phyloP scores from a whole-genome alignment of 2,113 vertebrate genomes.

The Bungarus multicinctus region DNA sequence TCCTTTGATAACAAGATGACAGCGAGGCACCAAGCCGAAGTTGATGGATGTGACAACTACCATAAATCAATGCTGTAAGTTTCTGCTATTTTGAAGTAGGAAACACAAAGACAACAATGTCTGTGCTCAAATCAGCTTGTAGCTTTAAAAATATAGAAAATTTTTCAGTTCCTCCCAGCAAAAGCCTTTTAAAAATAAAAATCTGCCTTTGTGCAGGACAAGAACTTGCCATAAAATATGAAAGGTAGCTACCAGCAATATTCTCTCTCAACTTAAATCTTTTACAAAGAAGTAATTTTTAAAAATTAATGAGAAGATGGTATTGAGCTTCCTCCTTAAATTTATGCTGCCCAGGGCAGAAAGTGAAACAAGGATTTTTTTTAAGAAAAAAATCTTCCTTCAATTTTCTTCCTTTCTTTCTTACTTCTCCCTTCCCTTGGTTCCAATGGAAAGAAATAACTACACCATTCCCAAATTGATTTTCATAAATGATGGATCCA shows the following conservation, averaged over 20 bases:
- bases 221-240: neutral
- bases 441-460: neutral
- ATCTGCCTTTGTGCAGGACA: neutral
- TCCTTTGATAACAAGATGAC: neutral
- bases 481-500: neutral
- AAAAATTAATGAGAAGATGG: neutral
- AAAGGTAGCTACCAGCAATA: neutral
- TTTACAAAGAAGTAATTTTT: neutral
- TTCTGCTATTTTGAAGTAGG: neutral
- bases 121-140: neutral
- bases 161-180: neutral
- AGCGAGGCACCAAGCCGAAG: neutral
- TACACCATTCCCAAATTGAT: neutral
- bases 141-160: neutral
- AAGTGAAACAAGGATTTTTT: neutral
- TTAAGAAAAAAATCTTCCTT: neutral
- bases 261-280: neutral
- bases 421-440: neutral
- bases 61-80: neutral
- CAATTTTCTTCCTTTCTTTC: neutral
- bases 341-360: neutral
- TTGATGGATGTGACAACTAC: neutral
- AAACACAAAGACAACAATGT: neutral
- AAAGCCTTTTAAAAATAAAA: neutral
- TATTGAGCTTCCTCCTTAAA: neutral